Conservation (phyloP, 2,888 invertebrate genomes). For the Trachelus tabidus region DNA sequence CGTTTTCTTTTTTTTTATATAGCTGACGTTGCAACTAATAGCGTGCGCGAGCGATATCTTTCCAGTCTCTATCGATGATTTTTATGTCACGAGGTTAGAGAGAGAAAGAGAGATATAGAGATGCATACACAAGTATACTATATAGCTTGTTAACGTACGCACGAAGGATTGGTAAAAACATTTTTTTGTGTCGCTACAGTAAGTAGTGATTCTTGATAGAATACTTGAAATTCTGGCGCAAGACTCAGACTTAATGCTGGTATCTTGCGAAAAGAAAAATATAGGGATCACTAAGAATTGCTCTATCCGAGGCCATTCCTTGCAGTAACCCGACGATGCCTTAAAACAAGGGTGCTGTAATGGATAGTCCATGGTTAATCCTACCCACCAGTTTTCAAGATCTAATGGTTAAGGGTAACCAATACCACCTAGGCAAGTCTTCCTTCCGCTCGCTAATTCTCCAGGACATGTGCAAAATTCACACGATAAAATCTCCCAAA, state of each 20-base stretch:
- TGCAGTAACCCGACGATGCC: not conserved
- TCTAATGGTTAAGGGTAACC: slow-evolving; percentile 5
- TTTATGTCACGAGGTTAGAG: not conserved
- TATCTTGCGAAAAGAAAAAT: not conserved
- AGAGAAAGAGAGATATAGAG: not conserved
- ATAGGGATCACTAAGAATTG: not conserved
- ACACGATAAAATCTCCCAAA: slow-evolving; percentile 46
- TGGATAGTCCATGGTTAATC: slow-evolving; percentile 36
- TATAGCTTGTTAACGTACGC: not conserved
- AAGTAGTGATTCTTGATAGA: not conserved
- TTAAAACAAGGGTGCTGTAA: slow-evolving; percentile 31
- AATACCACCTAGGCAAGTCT: slow-evolving; percentile 27
- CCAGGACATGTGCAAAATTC: slow-evolving; percentile 40
- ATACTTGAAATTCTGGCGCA: not conserved
- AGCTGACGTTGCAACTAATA: not conserved
- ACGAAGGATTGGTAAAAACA: not conserved
- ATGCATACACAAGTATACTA: not conserved
- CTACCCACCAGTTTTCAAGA: slow-evolving; percentile 3
- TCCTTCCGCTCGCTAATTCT: slow-evolving; percentile 35
- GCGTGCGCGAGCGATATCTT: not conserved
- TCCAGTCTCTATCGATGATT: not conserved
- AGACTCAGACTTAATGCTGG: not conserved
- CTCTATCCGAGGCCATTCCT: not conserved
- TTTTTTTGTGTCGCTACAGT: not conserved
- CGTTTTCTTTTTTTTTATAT: not conserved